Evolutionary conservation across 2,888 invertebrate genomes (phyloP), one percentile per base, ranked within the genome.

Genomic region (Cosmopolites sordidus): DNA sequence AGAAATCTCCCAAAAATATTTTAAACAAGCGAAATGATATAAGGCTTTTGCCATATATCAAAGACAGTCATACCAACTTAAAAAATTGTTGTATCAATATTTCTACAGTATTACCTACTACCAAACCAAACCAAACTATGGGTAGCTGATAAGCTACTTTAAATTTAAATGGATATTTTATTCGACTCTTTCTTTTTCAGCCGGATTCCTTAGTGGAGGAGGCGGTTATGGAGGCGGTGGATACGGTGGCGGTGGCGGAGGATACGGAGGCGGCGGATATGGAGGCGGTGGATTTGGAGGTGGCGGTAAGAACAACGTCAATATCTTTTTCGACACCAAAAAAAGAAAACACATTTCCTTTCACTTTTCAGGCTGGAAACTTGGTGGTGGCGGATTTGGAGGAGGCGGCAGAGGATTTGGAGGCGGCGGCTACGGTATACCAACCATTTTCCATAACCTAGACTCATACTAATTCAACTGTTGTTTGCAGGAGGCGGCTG

Each of bases 401-500:
- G 33, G 33, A 33, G 33, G 33, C n/a, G n/a, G 33, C 33, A 12
- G 33, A 12, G 33, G 33, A 33, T 33, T 33, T n/a, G 33, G 33
- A 33, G 33, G 33, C 5, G 27, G 27, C 27, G 33, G 33, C 3
- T 33, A 33, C n/a, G 33, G 33, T 33, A 12, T 6, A 11, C n/a
- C n/a, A n/a, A n/a, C n/a, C n/a, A n/a, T n/a, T n/a, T n/a, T n/a
- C n/a, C n/a, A n/a, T n/a, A n/a, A n/a, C n/a, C n/a, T n/a, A n/a
- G n/a, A n/a, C n/a, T n/a, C 5, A 27, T 27, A 27, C 9, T 27
- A 6, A 27, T 27, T 27, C 9, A 27, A 27, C 9, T 9, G 9
- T 27, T 6, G 27, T 27, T 27, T 27, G 5, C 27, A 16, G 58
- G 58, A 37, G 51, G 51, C 15, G 45, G 45, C 30, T 44, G 44